A percentile compares a stretch with the other conserved stretches of the same genome.
Conservation (phyloP, 2,888 invertebrate genomes). For the Phengaris arion region DNA sequence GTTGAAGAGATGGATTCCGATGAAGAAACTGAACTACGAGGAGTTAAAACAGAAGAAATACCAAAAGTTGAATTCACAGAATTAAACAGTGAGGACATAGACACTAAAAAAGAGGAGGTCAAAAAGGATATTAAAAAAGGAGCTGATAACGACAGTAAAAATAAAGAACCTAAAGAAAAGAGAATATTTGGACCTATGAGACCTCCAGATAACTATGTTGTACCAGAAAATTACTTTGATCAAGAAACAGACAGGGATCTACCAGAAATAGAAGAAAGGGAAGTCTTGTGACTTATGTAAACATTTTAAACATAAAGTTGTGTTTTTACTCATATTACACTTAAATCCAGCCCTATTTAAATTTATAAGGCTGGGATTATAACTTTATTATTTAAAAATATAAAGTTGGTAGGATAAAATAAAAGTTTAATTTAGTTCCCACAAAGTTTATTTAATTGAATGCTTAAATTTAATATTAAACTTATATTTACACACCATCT, state of each 20-base stretch:
- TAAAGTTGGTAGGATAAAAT: background rate
- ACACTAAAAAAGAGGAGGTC: conserved; percentile 29
- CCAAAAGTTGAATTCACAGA: conserved; percentile 32
- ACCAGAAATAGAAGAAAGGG: conserved; percentile 68
- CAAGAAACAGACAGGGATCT: conserved; percentile 67
- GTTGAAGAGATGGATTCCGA: conserved; percentile 77
- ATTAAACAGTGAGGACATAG: conserved; percentile 27
- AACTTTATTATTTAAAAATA: background rate
- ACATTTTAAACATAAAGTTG: too few relatives aligned
- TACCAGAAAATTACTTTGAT: conserved; percentile 69
- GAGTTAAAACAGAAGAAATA: conserved; percentile 32
- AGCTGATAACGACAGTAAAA: conserved; percentile 30
- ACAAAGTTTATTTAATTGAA: conserved; percentile 33
- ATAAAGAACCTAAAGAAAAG: conserved; percentile 40
- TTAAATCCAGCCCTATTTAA: too few relatives aligned
- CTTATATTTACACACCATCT: conserved; percentile 37
- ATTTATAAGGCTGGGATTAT: background rate
- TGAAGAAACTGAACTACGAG: conserved; percentile 50
- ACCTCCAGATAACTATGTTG: conserved; percentile 69
- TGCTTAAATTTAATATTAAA: conserved; percentile 34
- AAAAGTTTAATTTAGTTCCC: background rate
- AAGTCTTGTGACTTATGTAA: conserved; percentile 31
- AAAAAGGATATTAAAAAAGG: conserved; percentile 28
- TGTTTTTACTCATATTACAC: too few relatives aligned
- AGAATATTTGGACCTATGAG: conserved; percentile 72